Base-by-base conservation (phyloP, 2,797 vertebrate species). In the Mionectes olivaceus region DNA sequence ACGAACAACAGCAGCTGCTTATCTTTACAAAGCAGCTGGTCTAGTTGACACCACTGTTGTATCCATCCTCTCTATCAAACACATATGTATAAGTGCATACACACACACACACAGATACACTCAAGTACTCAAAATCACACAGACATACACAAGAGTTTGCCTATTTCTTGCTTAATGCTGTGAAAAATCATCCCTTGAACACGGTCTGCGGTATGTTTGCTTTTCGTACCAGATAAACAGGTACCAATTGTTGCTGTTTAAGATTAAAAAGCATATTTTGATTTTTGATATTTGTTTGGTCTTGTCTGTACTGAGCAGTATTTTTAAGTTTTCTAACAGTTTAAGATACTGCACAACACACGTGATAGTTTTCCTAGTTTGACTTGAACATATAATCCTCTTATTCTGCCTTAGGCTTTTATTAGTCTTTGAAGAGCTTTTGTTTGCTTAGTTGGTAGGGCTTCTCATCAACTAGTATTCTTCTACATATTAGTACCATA, bases 381-480 rank as follows among this genome's bases (percentile, higher is more conserved):
- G 21, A 76, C 47, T 82, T 69, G 52, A 47, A 82, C 43, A 25
- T 60, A 35, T 81, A 92, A 89, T 87, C 50, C 37, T 85, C 46
- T 86, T 92, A 49, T 55, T 84, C 78, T 79, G 30, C 10, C 32
- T 79, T 87, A 82, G 21, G 9, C 14, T 79, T 84, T 93, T 25
- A 59, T 87, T 89, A 89, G 35, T 65, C 63, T 88, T 88, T 89
- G 50, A 93, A 78, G 37, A 28, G 6, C 22, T 65, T 86, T 55
- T 86, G 5, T 63, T 80, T 90, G 7, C 30, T 78, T 84, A 63
- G 11, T 70, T 83, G 39, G 7, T 61, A 55, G 35, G 11, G 9
- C 1, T 18, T 60, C 67, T 71, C 17, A 64, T 67, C 18, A 59
- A 12, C n/a, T 71, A 17, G 7, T 69, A 25, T 69, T 50, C 43